Evolutionary conservation across 2,888 invertebrate species (phyloP).

Genomic region (Drosophila picticornis): DNA sequence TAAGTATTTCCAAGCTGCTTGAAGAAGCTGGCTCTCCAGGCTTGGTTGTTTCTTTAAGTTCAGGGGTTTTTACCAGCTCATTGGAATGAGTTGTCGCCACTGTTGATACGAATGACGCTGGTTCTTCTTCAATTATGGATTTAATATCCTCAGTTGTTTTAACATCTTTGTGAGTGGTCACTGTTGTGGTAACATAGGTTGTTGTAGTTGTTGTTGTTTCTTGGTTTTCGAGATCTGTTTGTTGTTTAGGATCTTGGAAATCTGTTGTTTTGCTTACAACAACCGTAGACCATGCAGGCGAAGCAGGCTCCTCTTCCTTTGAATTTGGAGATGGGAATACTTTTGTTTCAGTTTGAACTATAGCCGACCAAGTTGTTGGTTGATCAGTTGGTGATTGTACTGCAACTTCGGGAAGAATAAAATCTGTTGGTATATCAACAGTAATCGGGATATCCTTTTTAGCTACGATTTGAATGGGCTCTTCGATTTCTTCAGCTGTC

Average conservation of each 20-base stretch:
- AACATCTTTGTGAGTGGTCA: conserved; percentile 62
- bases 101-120: conserved; percentile 62
- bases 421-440: conserved; percentile 46
- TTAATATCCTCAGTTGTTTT: conserved; percentile 27
- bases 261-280: conserved; percentile 77
- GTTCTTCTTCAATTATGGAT: conserved; percentile 11
- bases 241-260: conserved; percentile 72
- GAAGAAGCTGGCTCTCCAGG: conserved; percentile 3
- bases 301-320: conserved; percentile 13
- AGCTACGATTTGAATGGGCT: conserved; percentile 16
- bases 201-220: conserved; percentile 33
- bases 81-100: conserved; percentile 62
- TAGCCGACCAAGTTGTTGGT: conserved; percentile 82
- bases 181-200: conserved; percentile 62
- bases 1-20: conserved; percentile 37
- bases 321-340: conserved; percentile 58
- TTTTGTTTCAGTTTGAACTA: conserved; percentile 79
- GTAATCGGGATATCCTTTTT: conserved; percentile 33
- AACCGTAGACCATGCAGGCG: conserved; percentile 73
- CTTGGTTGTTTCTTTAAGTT: conserved; percentile 15
- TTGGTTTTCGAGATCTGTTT: conserved; percentile 37
- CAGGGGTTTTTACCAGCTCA: conserved; percentile 30
- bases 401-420: conserved; percentile 54
- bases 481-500: conserved; percentile 31
- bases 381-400: conserved; percentile 79